Evolutionary conservation across 2,888 invertebrate genomes (phyloP).

Genomic region (Epsilonema sp.): DNA sequence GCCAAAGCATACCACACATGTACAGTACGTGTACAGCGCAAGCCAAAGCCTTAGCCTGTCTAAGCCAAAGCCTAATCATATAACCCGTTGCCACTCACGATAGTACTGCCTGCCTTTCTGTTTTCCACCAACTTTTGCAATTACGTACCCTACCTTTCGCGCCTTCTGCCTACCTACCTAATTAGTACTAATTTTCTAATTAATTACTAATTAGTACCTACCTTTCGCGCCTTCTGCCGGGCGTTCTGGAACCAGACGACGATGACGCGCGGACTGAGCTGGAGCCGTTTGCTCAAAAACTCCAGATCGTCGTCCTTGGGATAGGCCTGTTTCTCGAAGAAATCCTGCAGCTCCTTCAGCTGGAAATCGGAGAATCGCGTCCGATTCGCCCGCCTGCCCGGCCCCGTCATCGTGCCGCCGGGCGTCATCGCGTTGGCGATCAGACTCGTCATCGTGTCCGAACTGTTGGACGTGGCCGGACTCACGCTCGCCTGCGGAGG

Average conservation of each 20-base stretch:
- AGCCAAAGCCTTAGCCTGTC: too few species aligned
- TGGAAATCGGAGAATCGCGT: slow-evolving; percentile 99
- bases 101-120: too few species aligned
- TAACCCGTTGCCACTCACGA: too few species aligned
- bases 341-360: slow-evolving; percentile 93
- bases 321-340: slow-evolving; percentile 98
- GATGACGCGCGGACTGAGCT: slow-evolving; percentile 85
- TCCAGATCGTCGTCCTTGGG: slow-evolving; percentile 98
- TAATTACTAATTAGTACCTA: too few species aligned
- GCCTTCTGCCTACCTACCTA: too few species aligned
- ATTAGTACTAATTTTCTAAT: too few species aligned
- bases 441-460: slow-evolving; percentile 17
- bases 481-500: neutral
- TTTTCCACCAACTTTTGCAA: too few species aligned
- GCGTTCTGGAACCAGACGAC: slow-evolving; percentile 99
- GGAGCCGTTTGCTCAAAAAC: slow-evolving; percentile 78
- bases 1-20: too few species aligned
- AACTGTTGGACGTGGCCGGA: neutral
- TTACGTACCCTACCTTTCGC: too few species aligned
- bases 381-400: slow-evolving; percentile 83
- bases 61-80: too few species aligned
- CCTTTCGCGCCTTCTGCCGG: slow-evolving; percentile 84
- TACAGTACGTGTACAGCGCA: too few species aligned
- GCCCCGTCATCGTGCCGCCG: neutral
- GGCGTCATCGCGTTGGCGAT: slow-evolving; percentile 11